Evolutionary conservation across 35 echinoderm and acorn worm species (phyloP), one percentile per base, ranked within the genome.

Genomic region (Acanthaster planci): DNA sequence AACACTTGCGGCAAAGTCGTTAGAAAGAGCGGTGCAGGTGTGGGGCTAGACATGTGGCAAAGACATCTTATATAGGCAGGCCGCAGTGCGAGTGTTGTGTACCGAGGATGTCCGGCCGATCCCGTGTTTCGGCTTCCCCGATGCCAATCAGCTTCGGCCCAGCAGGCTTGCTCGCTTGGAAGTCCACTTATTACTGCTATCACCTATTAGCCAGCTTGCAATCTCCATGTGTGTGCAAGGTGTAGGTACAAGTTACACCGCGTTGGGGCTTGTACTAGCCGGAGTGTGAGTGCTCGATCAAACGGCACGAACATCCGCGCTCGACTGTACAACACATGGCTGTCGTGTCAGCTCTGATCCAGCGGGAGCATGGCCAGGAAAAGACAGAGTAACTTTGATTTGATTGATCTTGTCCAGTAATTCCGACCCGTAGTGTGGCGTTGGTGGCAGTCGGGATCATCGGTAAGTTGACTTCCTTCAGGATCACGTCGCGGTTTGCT

Each of bases 191-290:
- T 72, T 68, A 72, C 26, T 72, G 23, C 26, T 72, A 72, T 72
- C 64, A 72, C 64, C 34, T 72, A 31, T 26, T 72, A 72, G 23
- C 64, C 64, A 35, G 23, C 34, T 72, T 72, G 64, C 64, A 72
- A 72, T 72, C 64, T 72, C 64, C 64, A 72, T 72, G 64, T 36
- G 64, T 72, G 64, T 72, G 64, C 64, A 72, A 72, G 64, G 64
- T 72, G 64, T 29, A 68, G 12, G 10, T 22, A 31, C 60, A 34
- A 68, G 60, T 72, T 72, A 72, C 64, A 29, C 64, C 23, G 34
- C 26, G 23, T 19, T 12, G 23, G 64, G 22, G 14, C 64, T 26
- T 21, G 26, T 14, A 14, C 17, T 18, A 72, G 19, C 34, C 64
- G 12, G 30, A 72, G 26, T 72, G 64, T 30, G 18, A 30, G 21